Percentiles rank a stretch among this genome's conserved stretches.
Conservation (phyloP, 2,113 vertebrate species). For the Hyperopisus bebe region DNA sequence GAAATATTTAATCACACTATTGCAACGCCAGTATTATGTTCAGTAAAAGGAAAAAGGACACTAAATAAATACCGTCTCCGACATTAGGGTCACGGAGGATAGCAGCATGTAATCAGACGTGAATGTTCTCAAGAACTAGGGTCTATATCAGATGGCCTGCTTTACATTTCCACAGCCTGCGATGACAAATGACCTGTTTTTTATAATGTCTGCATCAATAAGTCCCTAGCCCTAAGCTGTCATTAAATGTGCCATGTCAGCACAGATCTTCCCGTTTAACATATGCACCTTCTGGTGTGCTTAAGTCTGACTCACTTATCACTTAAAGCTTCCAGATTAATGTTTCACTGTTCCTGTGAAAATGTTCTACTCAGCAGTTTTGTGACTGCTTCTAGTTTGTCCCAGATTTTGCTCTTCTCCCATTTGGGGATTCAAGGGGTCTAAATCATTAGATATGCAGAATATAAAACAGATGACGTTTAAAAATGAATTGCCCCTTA, state of each 20-base stretch:
- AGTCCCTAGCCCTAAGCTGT: background rate
- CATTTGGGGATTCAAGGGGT: background rate
- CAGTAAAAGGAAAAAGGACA: background rate
- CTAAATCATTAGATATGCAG: background rate
- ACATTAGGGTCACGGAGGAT: background rate
- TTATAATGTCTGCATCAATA: background rate
- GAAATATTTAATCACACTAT: background rate
- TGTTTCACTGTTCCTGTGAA: background rate
- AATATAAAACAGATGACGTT: background rate
- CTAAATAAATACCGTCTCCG: background rate
- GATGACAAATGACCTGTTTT: background rate
- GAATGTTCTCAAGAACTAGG: background rate
- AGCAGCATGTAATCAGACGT: background rate
- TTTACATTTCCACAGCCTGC: background rate
- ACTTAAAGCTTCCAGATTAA: background rate
- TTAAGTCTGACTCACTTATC: background rate
- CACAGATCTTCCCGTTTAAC: background rate
- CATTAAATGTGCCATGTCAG: background rate
- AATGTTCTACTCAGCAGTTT: background rate
- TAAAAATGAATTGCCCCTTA: background rate
- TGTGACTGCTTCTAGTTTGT: background rate
- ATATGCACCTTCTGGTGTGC: background rate
- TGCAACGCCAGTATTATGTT: background rate
- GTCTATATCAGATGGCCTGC: background rate
- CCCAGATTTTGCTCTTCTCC: background rate